Conservation (phyloP, 2,113 vertebrate species). For the Leptocoma aspasia region DNA sequence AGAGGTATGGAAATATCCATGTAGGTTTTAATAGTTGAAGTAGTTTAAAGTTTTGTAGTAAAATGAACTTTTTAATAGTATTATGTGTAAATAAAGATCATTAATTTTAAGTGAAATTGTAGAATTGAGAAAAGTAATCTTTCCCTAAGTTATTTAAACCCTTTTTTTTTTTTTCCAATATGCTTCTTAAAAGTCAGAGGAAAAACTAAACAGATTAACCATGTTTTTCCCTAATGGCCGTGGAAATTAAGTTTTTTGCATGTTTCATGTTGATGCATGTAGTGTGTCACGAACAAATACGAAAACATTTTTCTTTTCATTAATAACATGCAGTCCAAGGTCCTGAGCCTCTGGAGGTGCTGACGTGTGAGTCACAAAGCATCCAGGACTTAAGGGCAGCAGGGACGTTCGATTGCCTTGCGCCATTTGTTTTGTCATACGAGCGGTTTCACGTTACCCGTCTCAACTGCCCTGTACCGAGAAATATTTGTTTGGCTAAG, state of each 20-base stretch:
- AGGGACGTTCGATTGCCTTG: neutral
- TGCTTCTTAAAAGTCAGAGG: neutral
- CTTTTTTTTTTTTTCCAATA: neutral
- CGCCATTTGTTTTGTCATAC: neutral
- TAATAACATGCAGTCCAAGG: neutral
- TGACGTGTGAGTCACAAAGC: neutral
- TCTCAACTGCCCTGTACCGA: neutral
- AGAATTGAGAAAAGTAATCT: neutral
- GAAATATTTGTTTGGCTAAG: slow-evolving; percentile 6
- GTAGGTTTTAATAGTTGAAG: neutral
- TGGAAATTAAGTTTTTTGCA: neutral
- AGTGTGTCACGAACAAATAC: neutral
- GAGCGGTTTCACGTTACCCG: accelerated
- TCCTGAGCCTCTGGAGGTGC: neutral
- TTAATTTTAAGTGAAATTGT: neutral
- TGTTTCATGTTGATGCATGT: neutral
- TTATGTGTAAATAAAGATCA: neutral
- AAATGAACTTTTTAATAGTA: neutral
- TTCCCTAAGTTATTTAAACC: neutral
- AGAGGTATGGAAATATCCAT: neutral
- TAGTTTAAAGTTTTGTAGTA: neutral
- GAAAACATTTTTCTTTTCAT: neutral
- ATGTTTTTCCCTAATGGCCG: neutral
- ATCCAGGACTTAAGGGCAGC: neutral
- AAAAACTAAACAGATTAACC: neutral